Base-by-base conservation (phyloP, 1,140 invertebrate species). In the Drosophila chauvacae region DNA sequence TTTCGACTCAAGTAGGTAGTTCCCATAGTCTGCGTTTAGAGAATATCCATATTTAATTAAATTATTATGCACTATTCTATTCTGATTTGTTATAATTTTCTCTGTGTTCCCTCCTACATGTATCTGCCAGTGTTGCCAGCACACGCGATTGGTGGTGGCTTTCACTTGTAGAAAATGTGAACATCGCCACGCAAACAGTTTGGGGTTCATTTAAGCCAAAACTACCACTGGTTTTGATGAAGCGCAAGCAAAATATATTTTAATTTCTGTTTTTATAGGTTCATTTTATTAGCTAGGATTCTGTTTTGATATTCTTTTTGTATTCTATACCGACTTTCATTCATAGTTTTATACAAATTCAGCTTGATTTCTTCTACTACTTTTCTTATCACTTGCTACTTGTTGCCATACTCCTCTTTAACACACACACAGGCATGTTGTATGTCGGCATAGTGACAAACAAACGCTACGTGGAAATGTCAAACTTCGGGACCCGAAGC, bases 171-270 rank as follows among this genome's bases (percentile, higher is more conserved):
- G 44, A 48, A 62, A 45, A 60, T 61, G 11, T 26, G 47, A 33
- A 60, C 74, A 72, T 58, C 85, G 85, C 85, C 85, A 88, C 85
- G 85, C 85, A 85, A 90, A 75, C 85, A 88, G 28, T 76, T 88
- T 81, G 26, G 45, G 51, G 18, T 76, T 55, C 44, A 37, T 50
- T 69, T 57, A 1, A 66, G 41, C 16, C 16, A 45, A 50, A 23
- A 57, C 37, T 13, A 42, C 47, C 45, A 23, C 20, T 16, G 26
- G n/a, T 44, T 37, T 9, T 10, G 47, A 7, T 37, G 41, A 53
- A 35, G 2, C 18, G 16, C 23, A n/a, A 3, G 4, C 66, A 11
- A 47, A 35, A 44, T 68, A 26, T 23, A 23, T 35, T 16, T 37
- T 0, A 10, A 37, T 35, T 53, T 7, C 0, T 39, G 53, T 11